Percentiles rank a stretch among this genome's conserved stretches.
These are phyloP conservation scores for Drosophila yakuba DNA, from an alignment of 1,140 invertebrate genomes.

Conservation along the genomic window DNA sequence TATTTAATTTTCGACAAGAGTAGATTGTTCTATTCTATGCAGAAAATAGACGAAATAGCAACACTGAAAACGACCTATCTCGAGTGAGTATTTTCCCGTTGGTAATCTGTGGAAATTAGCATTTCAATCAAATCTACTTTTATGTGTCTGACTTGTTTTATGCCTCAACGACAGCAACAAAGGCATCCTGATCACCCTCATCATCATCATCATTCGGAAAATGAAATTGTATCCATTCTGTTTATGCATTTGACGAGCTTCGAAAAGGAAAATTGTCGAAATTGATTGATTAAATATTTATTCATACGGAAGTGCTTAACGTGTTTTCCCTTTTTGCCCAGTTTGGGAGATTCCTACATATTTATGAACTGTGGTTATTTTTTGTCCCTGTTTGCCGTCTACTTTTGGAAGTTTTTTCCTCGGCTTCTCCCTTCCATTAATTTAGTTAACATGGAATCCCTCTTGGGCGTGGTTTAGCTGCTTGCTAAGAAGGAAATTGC, in stretches of 20 bases:
- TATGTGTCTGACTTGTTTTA: slow-evolving; percentile 79
- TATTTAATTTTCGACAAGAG: too few species aligned
- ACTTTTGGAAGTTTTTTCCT: too few species aligned
- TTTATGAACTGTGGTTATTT: slow-evolving; percentile 42
- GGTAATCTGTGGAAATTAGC: slow-evolving; percentile 64
- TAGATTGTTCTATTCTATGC: too few species aligned
- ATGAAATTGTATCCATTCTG: slow-evolving; percentile 60
- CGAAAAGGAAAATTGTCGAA: slow-evolving; percentile 62
- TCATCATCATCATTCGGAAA: slow-evolving; percentile 30
- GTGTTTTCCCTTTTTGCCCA: slow-evolving; percentile 26
- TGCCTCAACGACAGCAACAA: slow-evolving; percentile 51
- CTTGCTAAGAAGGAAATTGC: not conserved
- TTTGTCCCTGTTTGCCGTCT: too few species aligned
- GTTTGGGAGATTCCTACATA: slow-evolving; percentile 26
- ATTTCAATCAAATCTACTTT: slow-evolving; percentile 81
- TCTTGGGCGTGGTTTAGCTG: slow-evolving; percentile 21
- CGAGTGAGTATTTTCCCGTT: slow-evolving; percentile 38
- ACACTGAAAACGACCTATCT: not conserved
- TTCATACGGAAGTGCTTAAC: slow-evolving; percentile 74
- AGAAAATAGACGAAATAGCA: not conserved
- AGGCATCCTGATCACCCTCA: slow-evolving; percentile 27
- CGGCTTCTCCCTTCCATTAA: slow-evolving; percentile 37
- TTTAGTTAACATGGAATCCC: slow-evolving; percentile 50
- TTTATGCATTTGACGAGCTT: slow-evolving; percentile 66
- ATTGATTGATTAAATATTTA: slow-evolving; percentile 83